Base-by-base conservation (phyloP, 2,797 vertebrate genomes). In the Chiropotes sagulatus region DNA sequence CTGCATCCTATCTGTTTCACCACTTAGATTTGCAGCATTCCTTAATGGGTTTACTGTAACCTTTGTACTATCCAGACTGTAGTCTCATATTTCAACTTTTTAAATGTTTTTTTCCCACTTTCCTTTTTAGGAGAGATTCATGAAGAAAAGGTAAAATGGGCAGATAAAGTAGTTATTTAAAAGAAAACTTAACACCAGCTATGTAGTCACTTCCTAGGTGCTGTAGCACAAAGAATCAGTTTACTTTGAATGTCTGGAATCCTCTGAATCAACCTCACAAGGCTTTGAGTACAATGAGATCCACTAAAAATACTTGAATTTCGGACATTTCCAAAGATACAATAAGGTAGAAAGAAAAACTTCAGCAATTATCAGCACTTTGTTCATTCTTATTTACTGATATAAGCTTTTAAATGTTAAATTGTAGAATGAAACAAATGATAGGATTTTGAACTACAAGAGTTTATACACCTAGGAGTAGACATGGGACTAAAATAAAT, bases 311-410 rank as follows among this genome's bases (percentile, higher is more conserved):
- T 84, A 46, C 10, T 75, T 73, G 44, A 41, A 70, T 54, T 22
- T 19, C 64, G 46, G 19, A 48, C 72, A 39, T 17, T 82, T 96
- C 41, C 78, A 90, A 48, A 72, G 28, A 67, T 50, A 78, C 7
- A 41, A 22, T 41, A 58, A 24, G 80, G 26, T n/a, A 90, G 58
- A 93, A 88, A 90, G 75, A 90, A 76, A 46, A 91, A 6, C 36
- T 70, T 90, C 39, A 90, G 26, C 52, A n/a, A 2, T 81, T 61
- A 84, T 46, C 61, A 88, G 72, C n/a, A 70, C 58, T 85, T 92
- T 90, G 28, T 5, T 58, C 36, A 61, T 96, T 94, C 20, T 97
- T 90, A 84, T 64, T 81, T 97, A 85, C 61, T 76, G 57, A 81
- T 94, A 76, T 13, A 58, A 64, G 70, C 90, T 75, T 88, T 52